These are phyloP conservation scores for Lagenorhynchus albirostris DNA, from an alignment of 2,113 vertebrate species.

Conservation along the genomic window DNA sequence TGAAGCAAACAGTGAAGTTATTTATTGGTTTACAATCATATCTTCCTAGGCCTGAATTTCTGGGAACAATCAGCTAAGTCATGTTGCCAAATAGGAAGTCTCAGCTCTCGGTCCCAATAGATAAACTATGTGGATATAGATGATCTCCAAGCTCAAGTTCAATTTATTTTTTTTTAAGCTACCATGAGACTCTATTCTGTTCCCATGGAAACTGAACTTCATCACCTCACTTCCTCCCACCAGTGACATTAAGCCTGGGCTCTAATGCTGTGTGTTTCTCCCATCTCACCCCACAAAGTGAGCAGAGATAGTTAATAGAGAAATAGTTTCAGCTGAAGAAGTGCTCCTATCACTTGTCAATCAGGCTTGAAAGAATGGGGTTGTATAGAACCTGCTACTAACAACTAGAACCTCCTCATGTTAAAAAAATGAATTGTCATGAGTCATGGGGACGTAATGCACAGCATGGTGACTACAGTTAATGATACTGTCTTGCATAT, in stretches of 20 bases:
- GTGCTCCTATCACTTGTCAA: not conserved
- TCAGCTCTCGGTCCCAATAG: not conserved
- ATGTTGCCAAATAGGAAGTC: not conserved
- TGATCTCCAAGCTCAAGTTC: not conserved
- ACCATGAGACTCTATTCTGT: not conserved
- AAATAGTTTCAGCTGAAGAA: not conserved
- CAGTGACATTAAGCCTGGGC: too few species aligned
- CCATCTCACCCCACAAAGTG: not conserved
- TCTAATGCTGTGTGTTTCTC: not conserved
- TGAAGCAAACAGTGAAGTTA: not conserved
- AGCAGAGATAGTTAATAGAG: not conserved
- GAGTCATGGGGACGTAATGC: not conserved
- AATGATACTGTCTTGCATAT: not conserved
- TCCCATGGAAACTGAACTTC: not conserved
- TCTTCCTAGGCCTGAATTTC: not conserved
- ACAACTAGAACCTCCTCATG: not conserved
- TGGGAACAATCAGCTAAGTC: not conserved
- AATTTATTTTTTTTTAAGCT: not conserved
- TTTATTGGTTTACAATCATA: not conserved
- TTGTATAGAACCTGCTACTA: not conserved
- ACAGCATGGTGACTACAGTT: not conserved
- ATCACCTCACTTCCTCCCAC: not conserved
- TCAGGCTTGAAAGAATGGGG: not conserved
- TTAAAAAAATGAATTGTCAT: not conserved
- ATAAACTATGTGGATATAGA: not conserved